Conservation (phyloP, 2,113 vertebrate genomes). For the Cavia porcellus region DNA sequence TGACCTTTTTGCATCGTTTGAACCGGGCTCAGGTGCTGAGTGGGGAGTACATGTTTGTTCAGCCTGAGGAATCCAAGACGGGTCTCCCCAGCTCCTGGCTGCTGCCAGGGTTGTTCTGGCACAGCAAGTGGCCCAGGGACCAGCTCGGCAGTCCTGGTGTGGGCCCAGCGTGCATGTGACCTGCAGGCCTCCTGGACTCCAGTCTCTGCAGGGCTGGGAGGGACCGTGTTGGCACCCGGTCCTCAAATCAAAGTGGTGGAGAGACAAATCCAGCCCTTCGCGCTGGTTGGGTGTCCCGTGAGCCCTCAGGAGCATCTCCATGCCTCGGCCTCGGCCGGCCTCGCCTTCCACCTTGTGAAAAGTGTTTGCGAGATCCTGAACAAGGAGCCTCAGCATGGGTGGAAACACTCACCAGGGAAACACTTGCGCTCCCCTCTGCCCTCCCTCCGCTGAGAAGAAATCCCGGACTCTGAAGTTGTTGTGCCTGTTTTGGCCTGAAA, state of each 20-base stretch:
- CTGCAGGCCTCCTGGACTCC: no score
- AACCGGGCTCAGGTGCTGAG: not conserved
- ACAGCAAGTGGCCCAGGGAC: not conserved
- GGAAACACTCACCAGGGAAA: not conserved
- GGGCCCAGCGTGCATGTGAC: rapidly evolving
- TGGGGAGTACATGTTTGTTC: rapidly evolving
- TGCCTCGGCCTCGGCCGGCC: no score
- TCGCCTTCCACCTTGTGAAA: not conserved
- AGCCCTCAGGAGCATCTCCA: not conserved
- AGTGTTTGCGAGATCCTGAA: no score
- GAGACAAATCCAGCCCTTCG: rapidly evolving
- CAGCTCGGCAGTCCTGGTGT: rapidly evolving
- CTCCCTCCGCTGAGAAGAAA: rapidly evolving
- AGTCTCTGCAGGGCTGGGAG: no score
- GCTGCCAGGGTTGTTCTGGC: no score
- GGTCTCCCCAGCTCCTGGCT: not conserved
- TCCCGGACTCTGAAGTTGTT: not conserved
- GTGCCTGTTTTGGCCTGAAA: not conserved
- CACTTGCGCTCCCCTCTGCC: not conserved
- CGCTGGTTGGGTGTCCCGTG: rapidly evolving
- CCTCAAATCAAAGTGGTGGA: no score
- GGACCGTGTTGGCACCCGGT: no score
- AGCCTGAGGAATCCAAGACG: not conserved
- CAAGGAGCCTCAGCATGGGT: rapidly evolving
- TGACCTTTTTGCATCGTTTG: not conserved